These are phyloP conservation scores for Hippoglossus stenolepis DNA, from an alignment of 2,113 vertebrate genomes.

Conservation along the genomic window DNA sequence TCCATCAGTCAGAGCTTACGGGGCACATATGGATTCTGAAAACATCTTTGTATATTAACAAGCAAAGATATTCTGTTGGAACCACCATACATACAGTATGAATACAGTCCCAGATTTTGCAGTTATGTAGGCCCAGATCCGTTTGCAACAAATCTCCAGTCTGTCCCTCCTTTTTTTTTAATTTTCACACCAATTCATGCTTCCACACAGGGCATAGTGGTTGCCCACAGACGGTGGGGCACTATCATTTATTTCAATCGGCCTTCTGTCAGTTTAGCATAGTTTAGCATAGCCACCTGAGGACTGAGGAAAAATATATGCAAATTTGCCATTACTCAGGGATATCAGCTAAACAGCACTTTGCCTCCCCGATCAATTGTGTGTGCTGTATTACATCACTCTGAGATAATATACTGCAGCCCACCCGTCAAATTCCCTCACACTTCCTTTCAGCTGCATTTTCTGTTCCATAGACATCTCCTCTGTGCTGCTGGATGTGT, in stretches of 20 bases:
- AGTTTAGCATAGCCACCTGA: slow-evolving; percentile 64
- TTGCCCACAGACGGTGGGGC: slow-evolving; percentile 34
- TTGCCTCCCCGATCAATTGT: slow-evolving; percentile 35
- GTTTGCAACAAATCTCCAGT: neutral
- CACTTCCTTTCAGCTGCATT: slow-evolving; percentile 26
- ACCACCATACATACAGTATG: neutral
- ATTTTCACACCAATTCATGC: neutral
- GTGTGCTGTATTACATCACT: slow-evolving; percentile 45
- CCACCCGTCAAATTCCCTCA: slow-evolving; percentile 41
- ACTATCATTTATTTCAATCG: slow-evolving; percentile 71
- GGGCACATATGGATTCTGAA: slow-evolving; percentile 13
- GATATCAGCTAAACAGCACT: slow-evolving; percentile 42
- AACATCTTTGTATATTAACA: slow-evolving; percentile 5
- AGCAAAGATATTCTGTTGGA: neutral
- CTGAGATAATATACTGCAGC: slow-evolving; percentile 34
- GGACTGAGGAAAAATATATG: slow-evolving; percentile 44
- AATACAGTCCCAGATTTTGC: neutral
- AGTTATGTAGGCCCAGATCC: neutral
- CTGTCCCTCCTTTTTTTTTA: neutral
- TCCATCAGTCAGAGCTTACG: slow-evolving; percentile 55
- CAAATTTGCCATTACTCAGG: slow-evolving; percentile 48
- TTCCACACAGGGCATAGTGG: neutral
- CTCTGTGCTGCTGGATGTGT: slow-evolving; percentile 22
- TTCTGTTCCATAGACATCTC: slow-evolving; percentile 13
- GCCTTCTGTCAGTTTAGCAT: slow-evolving; percentile 68